phyloP scores from a whole-genome alignment of 2,113 vertebrate species.

The Podocnemis expansa region DNA sequence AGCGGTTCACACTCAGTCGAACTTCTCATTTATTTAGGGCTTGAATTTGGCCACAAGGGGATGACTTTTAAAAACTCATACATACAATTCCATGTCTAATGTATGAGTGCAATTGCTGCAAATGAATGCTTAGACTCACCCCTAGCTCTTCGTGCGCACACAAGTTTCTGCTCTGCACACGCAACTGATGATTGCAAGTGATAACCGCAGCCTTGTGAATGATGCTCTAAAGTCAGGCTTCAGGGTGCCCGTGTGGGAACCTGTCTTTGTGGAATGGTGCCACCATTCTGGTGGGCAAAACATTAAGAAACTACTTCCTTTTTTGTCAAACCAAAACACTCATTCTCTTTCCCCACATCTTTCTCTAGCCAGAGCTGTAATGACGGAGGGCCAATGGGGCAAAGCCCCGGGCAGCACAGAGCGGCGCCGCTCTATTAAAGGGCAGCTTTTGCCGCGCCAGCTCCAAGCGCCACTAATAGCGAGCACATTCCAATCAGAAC shows the following conservation, averaged over 20 bases:
- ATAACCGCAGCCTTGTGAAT: rapidly evolving
- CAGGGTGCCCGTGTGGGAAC: rapidly evolving
- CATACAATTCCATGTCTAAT: rapidly evolving
- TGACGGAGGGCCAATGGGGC: no score
- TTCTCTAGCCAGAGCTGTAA: not conserved
- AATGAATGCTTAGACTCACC: not conserved
- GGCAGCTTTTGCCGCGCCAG: no score
- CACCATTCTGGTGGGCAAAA: not conserved
- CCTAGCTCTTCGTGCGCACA: not conserved
- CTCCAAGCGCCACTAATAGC: no score
- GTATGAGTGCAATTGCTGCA: not conserved
- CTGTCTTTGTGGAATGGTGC: not conserved
- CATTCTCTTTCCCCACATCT: not conserved
- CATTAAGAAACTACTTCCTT: not conserved
- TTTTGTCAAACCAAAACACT: not conserved
- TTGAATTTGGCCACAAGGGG: rapidly evolving
- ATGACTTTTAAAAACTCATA: not conserved
- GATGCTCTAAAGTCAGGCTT: not conserved
- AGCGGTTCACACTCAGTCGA: no score
- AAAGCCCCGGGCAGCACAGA: no score
- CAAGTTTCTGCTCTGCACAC: not conserved
- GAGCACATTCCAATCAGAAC: no score
- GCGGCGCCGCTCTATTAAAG: no score
- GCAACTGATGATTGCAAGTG: rapidly evolving
- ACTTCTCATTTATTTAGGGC: no score